Evolutionary conservation across 2,113 vertebrate species (phyloP).

Genomic region (Bagarius yarrelli): DNA sequence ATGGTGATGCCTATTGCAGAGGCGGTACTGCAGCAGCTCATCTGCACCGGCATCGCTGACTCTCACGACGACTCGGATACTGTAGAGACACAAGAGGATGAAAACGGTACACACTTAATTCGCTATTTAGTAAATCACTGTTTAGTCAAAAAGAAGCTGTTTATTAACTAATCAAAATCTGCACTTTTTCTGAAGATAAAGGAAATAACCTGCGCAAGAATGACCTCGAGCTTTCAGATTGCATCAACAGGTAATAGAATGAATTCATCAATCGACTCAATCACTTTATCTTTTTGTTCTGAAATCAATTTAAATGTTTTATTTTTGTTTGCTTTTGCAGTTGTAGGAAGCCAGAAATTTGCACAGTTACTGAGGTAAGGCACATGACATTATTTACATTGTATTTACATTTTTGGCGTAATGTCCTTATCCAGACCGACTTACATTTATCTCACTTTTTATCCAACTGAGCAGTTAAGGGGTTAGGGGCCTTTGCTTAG

Average conservation of each 20-base stretch:
- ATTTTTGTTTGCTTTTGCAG: slow-evolving; percentile 59
- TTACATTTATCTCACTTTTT: no score
- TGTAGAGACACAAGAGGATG: slow-evolving; percentile 51
- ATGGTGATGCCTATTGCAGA: slow-evolving; percentile 99
- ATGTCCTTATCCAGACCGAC: no score
- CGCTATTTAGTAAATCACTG: background rate
- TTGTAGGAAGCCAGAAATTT: slow-evolving; percentile 70
- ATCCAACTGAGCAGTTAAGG: no score
- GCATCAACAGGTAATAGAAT: slow-evolving; percentile 60
- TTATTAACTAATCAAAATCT: background rate
- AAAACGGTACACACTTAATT: slow-evolving; percentile 26
- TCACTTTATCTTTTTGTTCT: background rate
- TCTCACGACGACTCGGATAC: slow-evolving; percentile 75
- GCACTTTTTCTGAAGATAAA: slow-evolving; percentile 57
- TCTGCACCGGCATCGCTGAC: slow-evolving; percentile 75
- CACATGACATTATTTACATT: background rate
- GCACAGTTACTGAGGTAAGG: slow-evolving; percentile 80
- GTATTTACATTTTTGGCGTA: no score
- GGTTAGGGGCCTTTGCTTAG: no score
- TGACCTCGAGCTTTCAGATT: slow-evolving; percentile 66
- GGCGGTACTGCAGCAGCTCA: slow-evolving; percentile 93
- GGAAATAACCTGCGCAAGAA: slow-evolving; percentile 69
- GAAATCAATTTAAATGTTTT: background rate
- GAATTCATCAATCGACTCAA: background rate
- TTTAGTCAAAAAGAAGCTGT: background rate